These are phyloP conservation scores for Mallotus villosus DNA, from an alignment of 2,797 vertebrate genomes.

Conservation along the genomic window DNA sequence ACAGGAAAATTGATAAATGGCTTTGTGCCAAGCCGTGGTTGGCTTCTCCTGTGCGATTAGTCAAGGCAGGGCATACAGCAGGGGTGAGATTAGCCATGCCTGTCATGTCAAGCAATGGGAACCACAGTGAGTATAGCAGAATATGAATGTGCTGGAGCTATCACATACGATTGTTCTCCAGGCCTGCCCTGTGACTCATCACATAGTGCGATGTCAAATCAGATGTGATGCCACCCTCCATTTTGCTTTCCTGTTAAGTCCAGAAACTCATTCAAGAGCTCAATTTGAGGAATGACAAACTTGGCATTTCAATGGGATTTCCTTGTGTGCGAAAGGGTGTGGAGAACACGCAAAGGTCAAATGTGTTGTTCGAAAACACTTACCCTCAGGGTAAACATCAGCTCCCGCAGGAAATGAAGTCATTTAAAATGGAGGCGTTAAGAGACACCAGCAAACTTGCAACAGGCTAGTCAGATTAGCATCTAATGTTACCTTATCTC, in stretches of 20 bases:
- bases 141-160: slow-evolving; percentile 29
- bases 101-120: not conserved
- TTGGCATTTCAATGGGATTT: slow-evolving; percentile 29
- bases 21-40: slow-evolving; percentile 4
- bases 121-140: slow-evolving; percentile 2
- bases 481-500: slow-evolving; percentile 11
- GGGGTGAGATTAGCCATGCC: not conserved
- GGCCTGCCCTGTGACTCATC: slow-evolving; percentile 43
- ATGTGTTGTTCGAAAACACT: no score
- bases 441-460: no score
- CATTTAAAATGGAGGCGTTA: no score
- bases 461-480: no score
- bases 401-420: no score
- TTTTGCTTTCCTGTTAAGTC: slow-evolving; percentile 25
- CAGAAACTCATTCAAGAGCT: slow-evolving; percentile 42
- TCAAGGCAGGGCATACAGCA: slow-evolving; percentile 8
- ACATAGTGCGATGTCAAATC: slow-evolving; percentile 44
- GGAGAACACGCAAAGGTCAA: not conserved
- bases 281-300: slow-evolving; percentile 40
- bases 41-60: slow-evolving; percentile 22
- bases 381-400: no score
- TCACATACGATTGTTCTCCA: slow-evolving; percentile 27
- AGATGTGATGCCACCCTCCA: slow-evolving; percentile 36
- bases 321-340: not conserved
- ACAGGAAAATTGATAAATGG: slow-evolving; percentile 27